Conservation (phyloP, 2,888 invertebrate species). For the Synergus umbraculus region DNA sequence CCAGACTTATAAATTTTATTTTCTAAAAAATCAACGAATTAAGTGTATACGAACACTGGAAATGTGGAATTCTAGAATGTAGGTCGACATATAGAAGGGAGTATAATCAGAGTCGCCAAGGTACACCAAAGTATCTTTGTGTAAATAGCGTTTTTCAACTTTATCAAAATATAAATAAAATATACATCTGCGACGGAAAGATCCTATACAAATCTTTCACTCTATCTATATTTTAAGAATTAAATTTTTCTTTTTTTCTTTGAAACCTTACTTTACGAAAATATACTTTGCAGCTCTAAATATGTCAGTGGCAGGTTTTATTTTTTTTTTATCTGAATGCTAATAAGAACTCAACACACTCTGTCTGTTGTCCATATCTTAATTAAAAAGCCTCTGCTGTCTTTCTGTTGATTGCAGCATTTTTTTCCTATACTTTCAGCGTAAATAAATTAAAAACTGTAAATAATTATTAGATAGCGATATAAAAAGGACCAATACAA, state of each 20-base stretch:
- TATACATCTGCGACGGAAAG: not conserved
- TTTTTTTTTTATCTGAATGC: too few relatives aligned
- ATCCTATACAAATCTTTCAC: not conserved
- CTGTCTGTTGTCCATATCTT: not conserved
- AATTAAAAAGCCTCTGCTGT: not conserved
- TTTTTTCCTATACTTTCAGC: not conserved
- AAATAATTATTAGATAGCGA: not conserved
- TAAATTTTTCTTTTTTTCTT: not conserved
- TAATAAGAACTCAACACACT: too few relatives aligned
- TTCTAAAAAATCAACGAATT: not conserved
- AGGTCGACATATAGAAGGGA: conserved; percentile 28
- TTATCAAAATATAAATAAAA: conserved; percentile 21
- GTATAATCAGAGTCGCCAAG: conserved; percentile 11
- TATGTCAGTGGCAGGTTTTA: too few relatives aligned
- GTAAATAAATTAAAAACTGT: not conserved
- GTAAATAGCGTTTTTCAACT: not conserved
- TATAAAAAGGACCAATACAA: not conserved
- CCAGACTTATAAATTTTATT: not conserved
- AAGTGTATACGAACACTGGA: not conserved
- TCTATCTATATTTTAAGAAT: not conserved
- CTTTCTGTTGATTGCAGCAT: not conserved
- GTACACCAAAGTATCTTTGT: conserved; percentile 3
- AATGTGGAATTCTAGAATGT: conserved; percentile 34
- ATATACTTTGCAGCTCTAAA: not conserved
- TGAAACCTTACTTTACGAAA: not conserved